Evolutionary conservation across 2,113 vertebrate species (phyloP).

Genomic region (Aspiorhynchus laticeps): DNA sequence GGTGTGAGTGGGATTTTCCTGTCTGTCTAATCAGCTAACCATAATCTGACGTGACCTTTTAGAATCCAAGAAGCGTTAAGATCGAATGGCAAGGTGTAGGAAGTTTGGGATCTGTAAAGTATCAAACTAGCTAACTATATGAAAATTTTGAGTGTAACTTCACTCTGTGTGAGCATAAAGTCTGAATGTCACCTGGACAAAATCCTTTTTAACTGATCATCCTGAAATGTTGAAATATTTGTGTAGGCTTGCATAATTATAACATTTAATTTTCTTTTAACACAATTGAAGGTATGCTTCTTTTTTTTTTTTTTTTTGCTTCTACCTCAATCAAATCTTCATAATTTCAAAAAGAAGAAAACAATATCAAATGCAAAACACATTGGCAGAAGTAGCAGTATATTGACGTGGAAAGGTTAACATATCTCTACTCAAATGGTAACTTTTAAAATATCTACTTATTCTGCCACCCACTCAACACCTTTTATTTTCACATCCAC

Average conservation of each 20-base stretch:
- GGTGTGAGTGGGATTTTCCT: constrained; percentile 1
- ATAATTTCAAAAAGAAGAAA: neutral
- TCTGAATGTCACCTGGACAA: neutral
- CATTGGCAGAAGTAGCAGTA: neutral
- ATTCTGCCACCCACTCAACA: constrained; percentile 23
- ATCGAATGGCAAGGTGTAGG: neutral
- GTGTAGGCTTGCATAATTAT: too few species aligned
- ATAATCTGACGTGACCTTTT: constrained; percentile 35
- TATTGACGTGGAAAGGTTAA: constrained; percentile 9
- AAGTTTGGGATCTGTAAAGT: neutral
- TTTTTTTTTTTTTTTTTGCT: too few species aligned
- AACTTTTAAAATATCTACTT: constrained; percentile 19
- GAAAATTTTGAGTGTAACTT: neutral
- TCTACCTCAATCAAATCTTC: neutral
- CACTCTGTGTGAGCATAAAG: neutral
- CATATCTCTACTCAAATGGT: neutral
- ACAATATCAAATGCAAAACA: neutral
- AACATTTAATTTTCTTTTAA: neutral
- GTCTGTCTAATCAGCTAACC: constrained; percentile 31
- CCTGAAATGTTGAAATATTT: neutral
- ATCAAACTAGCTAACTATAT: neutral
- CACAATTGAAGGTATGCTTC: neutral
- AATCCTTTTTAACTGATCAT: neutral
- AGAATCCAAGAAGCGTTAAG: constrained; percentile 17
- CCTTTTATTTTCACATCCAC: neutral